Evolutionary conservation across 2,797 vertebrate genomes (phyloP).

Genomic region (Gastrophryne carolinensis): DNA sequence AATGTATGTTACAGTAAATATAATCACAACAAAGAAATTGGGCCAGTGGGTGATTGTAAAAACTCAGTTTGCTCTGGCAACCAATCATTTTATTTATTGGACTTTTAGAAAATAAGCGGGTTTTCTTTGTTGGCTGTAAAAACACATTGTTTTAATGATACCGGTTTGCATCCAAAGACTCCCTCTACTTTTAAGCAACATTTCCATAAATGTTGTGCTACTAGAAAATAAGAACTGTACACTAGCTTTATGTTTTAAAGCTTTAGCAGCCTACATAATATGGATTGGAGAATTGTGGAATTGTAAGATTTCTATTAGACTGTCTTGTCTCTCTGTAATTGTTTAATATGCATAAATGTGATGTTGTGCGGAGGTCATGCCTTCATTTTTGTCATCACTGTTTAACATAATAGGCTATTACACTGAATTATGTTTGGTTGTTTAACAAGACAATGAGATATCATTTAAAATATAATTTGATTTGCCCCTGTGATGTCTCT

Average conservation of each 20-base stretch:
- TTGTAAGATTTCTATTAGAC: constrained; percentile 7
- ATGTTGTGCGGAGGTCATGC: not conserved
- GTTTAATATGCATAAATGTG: constrained; percentile 18
- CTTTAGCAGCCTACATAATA: not conserved
- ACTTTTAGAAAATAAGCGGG: too few species aligned
- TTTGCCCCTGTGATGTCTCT: constrained; percentile 9
- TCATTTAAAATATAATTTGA: constrained; percentile 34
- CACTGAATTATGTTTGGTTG: constrained; percentile 6
- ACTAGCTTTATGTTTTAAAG: not conserved
- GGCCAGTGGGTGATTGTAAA: too few species aligned
- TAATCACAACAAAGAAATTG: too few species aligned
- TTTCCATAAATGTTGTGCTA: not conserved
- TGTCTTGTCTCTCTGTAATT: constrained; percentile 17
- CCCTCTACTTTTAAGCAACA: too few species aligned
- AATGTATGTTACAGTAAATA: not conserved
- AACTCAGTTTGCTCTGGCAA: too few species aligned
- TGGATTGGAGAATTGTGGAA: too few species aligned
- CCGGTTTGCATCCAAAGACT: too few species aligned
- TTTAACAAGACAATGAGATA: constrained; percentile 11
- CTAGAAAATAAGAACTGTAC: not conserved
- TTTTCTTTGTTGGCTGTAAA: too few species aligned
- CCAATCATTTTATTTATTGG: too few species aligned
- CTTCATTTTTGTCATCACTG: constrained; percentile 6
- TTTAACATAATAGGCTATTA: not conserved
- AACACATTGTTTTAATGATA: too few species aligned